Evolutionary conservation across 2,888 invertebrate species (phyloP), one percentile per base, ranked within the genome.

Genomic region (Junonia oenone): DNA sequence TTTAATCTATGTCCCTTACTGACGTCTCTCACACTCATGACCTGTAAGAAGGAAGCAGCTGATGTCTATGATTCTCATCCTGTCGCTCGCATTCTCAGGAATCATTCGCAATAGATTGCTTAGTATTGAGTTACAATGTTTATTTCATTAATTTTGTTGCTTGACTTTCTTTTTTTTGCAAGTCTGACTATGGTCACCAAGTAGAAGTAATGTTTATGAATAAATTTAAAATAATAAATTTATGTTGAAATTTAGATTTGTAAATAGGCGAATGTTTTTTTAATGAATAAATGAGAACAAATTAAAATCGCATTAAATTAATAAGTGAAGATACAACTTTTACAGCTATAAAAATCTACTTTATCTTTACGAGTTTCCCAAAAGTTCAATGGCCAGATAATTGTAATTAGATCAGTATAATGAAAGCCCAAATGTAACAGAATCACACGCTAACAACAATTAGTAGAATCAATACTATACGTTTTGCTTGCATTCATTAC

Each of bases 371-470:
- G 46, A 46, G 11, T 43, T 43, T 13, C 31, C 26, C 14, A 0
- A 43, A 67, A 71, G 82, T 75, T 82, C 71, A 82, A 76, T 62
- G 76, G 55, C 64, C 82, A 75, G 64, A 65, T 56, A 60, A 81
- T 79, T 69, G 73, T 74, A 81, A 83, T 81, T 82, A 83, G 81
- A 72, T 67, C 73, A 67, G 58, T 65, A 67, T 71, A n/a, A n/a
- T 69, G 71, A 63, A 69, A 72, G 64, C 65, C 63, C 63, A 75
- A 71, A 72, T 70, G 70, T 77, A 79, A 75, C 72, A 68, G 73
- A 70, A 71, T 83, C 73, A 62, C 83, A 75, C 70, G 57, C 65
- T 61, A 68, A 69, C 65, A 54, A 64, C 67, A 78, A 80, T 64
- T 72, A 63, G 62, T 68, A 68, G 62, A 68, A 65, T 58, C 66